Conservation (phyloP, 2,113 vertebrate genomes). For the Orthonyx spaldingii region DNA sequence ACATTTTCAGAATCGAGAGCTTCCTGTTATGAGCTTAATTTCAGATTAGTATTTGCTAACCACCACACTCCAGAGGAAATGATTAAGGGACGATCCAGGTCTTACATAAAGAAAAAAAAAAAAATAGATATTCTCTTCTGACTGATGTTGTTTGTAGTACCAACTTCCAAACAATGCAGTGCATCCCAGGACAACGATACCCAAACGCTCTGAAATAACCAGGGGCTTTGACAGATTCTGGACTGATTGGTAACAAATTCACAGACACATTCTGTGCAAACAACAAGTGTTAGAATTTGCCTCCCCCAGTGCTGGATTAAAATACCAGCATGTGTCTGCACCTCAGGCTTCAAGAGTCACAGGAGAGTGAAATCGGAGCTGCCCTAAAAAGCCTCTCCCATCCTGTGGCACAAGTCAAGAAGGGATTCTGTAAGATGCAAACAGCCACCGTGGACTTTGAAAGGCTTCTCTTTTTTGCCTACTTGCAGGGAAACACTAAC, state of each 20-base stretch:
- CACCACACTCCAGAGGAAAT: conserved; percentile 47
- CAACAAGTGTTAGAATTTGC: neutral
- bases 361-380: neutral
- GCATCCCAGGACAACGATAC: neutral
- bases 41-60: conserved; percentile 37
- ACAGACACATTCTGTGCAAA: neutral
- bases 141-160: neutral
- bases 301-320: neutral
- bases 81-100: neutral
- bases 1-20: neutral
- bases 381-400: neutral
- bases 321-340: neutral
- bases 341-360: neutral
- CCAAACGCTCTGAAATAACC: neutral
- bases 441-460: neutral
- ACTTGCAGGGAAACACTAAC: neutral
- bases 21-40: conserved; percentile 53
- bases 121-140: neutral
- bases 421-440: neutral
- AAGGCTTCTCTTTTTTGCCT: neutral
- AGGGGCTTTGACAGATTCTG: neutral
- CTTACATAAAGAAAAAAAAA: neutral
- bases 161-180: neutral
- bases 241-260: neutral
- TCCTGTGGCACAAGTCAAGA: neutral